Base-by-base conservation (phyloP, 2,113 vertebrate species). In the Balaenoptera acutorostrata region DNA sequence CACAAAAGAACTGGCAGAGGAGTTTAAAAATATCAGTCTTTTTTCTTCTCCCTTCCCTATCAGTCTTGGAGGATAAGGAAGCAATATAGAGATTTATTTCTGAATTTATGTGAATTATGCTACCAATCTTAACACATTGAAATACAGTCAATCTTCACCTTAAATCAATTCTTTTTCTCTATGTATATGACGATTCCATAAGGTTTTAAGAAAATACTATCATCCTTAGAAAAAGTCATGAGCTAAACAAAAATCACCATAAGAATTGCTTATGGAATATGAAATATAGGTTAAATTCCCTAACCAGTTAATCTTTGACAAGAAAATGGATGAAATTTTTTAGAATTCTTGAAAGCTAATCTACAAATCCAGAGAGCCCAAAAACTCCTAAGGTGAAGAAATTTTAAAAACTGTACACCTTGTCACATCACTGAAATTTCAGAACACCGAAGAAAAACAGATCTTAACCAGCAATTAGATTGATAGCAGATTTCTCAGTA, bases 371-470 rank as follows among this genome's bases (percentile, higher is more conserved):
- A 97, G n/a, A 84, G 4, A 94, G 63, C 15, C 41, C 55, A 72
- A 68, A 95, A 95, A 83, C 29, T 93, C 18, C 11, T 31, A 39
- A 72, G 46, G 11, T 64, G 33, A 36, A 90, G 31, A 83, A 82
- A 71, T 2, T 74, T 96, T 93, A 52, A 57, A 86, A 94, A 91
- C 44, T 93, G 33, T n/a, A 77, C 55, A 78, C 23, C 21, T 18
- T 84, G 41, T 63, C 49, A 87, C 25, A 71, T 66, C 5, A 69
- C 13, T 91, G 57, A 97, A 94, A 90, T 36, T 96, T 92, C 41
- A 93, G 63, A 82, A 94, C 29, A 93, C 57, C 36, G 31, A 93
- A 96, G 44, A 92, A 96, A 95, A 96, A 44, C 29, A 88, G 8
- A 39, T 82, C n/a, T 88, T 69, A 93, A 71, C 68, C 83, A 95